Evolutionary conservation across 2,113 vertebrate species (phyloP).

Genomic region (Rattus norvegicus): DNA sequence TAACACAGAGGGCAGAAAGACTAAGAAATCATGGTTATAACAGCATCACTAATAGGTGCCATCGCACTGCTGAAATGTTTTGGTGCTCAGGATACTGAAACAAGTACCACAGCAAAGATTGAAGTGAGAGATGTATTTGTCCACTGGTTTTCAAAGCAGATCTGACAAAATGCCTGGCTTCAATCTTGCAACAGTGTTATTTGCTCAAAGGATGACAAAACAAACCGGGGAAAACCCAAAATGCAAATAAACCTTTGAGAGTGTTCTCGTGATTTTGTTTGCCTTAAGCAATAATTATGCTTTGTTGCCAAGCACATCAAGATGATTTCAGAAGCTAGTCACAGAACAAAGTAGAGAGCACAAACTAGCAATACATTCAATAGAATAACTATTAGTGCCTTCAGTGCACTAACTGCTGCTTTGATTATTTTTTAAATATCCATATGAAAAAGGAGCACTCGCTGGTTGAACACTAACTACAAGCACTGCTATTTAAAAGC

Average conservation of each 20-base stretch:
- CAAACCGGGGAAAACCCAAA: conserved; percentile 46
- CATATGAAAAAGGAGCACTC: conserved; percentile 79
- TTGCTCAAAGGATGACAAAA: conserved; percentile 10
- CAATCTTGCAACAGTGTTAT: neutral
- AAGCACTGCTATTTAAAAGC: conserved; percentile 74
- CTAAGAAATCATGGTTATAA: neutral
- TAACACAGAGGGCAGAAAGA: neutral
- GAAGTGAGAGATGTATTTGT: neutral
- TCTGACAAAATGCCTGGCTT: neutral
- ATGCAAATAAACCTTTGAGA: conserved; percentile 41
- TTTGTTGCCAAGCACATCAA: conserved; percentile 65
- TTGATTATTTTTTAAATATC: conserved; percentile 83
- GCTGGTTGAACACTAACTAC: conserved; percentile 71
- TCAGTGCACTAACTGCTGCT: conserved; percentile 80
- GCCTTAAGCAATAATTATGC: neutral
- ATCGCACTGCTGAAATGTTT: conserved; percentile 18
- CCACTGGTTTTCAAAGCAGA: conserved; percentile 1
- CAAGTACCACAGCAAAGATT: neutral
- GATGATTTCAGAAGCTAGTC: conserved; percentile 62
- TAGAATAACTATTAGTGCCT: conserved; percentile 76
- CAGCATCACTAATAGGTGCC: neutral
- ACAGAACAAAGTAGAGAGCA: conserved; percentile 63
- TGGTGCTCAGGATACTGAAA: conserved; percentile 10
- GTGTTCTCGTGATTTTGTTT: conserved; percentile 61
- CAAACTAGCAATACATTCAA: conserved; percentile 74